Conservation (phyloP, 1,140 invertebrate genomes). For the Cydia amplana region DNA sequence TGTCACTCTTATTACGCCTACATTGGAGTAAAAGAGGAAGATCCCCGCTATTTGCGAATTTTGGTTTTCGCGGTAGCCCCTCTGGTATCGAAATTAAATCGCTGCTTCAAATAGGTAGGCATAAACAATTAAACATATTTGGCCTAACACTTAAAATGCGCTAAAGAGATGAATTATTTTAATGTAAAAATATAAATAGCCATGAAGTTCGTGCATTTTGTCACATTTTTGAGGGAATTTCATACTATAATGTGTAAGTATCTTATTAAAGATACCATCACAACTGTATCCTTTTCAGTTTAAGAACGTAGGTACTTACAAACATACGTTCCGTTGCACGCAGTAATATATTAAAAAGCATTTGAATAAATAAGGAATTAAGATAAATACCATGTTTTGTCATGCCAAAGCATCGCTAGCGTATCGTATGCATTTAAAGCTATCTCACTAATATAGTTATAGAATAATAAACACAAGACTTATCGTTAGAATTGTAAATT, state of each 20-base stretch:
- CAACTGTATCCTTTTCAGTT: not conserved
- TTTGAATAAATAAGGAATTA: conserved; percentile 33
- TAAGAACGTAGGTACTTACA: not conserved
- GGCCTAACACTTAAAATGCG: too few species aligned
- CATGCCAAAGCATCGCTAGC: conserved; percentile 80
- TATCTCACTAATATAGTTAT: conserved; percentile 76
- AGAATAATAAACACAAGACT: conserved; percentile 76
- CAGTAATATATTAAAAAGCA: conserved; percentile 42
- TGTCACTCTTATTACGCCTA: too few species aligned
- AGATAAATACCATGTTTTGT: conserved; percentile 74
- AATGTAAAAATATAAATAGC: not conserved
- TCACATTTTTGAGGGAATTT: not conserved
- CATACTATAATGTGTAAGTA: not conserved
- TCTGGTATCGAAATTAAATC: too few species aligned
- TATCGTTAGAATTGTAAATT: conserved; percentile 64
- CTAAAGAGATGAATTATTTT: not conserved
- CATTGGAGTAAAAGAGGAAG: too few species aligned
- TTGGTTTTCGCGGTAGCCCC: too few species aligned
- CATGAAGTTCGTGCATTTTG: not conserved
- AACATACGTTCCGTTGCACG: conserved; percentile 8
- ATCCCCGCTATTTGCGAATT: too few species aligned
- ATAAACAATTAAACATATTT: too few species aligned
- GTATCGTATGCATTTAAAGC: conserved; percentile 80
- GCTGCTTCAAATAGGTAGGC: too few species aligned
- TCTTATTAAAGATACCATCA: not conserved